phyloP scores from a whole-genome alignment of 2,113 vertebrate species.

The Recurvirostra avosetta region DNA sequence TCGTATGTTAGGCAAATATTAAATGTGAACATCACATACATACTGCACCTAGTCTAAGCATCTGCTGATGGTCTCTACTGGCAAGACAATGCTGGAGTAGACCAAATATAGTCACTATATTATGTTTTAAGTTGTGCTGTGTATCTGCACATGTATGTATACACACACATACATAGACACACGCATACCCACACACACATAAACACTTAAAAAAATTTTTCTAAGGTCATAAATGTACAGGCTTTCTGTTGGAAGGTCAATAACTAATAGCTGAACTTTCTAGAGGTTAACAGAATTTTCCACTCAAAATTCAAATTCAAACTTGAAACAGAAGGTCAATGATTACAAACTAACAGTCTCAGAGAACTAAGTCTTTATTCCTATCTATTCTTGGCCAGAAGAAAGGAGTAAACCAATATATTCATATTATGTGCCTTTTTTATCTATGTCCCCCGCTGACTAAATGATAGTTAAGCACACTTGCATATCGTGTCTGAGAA shows the following conservation, averaged over 20 bases:
- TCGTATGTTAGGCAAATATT: background rate
- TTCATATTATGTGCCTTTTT: background rate
- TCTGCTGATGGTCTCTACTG: background rate
- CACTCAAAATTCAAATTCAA: background rate
- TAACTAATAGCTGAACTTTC: background rate
- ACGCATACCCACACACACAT: rapidly evolving
- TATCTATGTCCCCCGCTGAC: background rate
- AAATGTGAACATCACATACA: background rate
- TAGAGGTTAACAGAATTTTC: background rate
- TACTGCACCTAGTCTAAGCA: background rate
- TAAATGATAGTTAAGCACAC: background rate
- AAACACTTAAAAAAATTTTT: background rate
- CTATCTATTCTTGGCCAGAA: background rate
- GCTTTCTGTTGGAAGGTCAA: background rate
- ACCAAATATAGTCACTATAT: background rate
- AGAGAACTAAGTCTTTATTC: background rate
- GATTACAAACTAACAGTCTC: background rate
- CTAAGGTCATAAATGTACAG: background rate
- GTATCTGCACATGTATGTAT: background rate
- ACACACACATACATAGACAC: background rate
- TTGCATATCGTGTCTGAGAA: background rate
- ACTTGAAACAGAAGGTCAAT: background rate
- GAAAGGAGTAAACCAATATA: background rate
- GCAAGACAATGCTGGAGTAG: background rate
- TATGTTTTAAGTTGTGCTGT: background rate